Base-by-base conservation (phyloP, 2,113 vertebrate genomes). In the Pomatostomus ruficeps region DNA sequence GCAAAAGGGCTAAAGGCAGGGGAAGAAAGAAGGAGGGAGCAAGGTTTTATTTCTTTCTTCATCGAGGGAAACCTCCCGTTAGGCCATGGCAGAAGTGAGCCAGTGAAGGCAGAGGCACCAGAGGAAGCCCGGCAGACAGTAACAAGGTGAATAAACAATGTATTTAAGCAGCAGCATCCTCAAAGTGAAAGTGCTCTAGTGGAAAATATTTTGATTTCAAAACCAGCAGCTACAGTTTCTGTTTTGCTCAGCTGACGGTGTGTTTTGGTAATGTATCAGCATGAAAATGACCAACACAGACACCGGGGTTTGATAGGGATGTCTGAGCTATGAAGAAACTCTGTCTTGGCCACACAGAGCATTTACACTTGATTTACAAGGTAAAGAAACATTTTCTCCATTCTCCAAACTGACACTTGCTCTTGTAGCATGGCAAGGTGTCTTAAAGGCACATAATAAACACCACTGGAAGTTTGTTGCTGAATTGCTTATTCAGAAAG, bases 291-390 rank as follows among this genome's bases (percentile, higher is more conserved):
- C 46, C 23, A 6, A 5, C 9, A 0, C 10, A 29, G 28, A 14
- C 3, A 0, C 19, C 0, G 4, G 33, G 46, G 66, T 43, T 58
- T 42, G 77, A 5, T 36, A 22, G 0, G 21, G 74, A 3, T 38
- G 22, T 20, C 26, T 23, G 59, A 78, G 55, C 68, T 58, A 14
- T 2, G 9, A 10, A 65, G n/a, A 72, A 48, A 24, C 33, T 40
- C 4, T n/a, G 1, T 75, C 19, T 61, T 52, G 49, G 58, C 52
- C n/a, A 24, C 24, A 6, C 0, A 11, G 28, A 51, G 48, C 48
- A 12, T 58, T 68, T 52, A 31, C 68, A 68, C 7, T 63, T 3
- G 0, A 24, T 75, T 82, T 63, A 49, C 49, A 51, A 65, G 9
- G 38, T 40, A 57, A 65, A 65, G 36, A 33, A 79, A 40, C 6